A percentile compares a stretch with the other conserved stretches of the same genome.
phyloP scores from a whole-genome alignment of 2,113 vertebrate genomes.

The Siniperca chuatsi region DNA sequence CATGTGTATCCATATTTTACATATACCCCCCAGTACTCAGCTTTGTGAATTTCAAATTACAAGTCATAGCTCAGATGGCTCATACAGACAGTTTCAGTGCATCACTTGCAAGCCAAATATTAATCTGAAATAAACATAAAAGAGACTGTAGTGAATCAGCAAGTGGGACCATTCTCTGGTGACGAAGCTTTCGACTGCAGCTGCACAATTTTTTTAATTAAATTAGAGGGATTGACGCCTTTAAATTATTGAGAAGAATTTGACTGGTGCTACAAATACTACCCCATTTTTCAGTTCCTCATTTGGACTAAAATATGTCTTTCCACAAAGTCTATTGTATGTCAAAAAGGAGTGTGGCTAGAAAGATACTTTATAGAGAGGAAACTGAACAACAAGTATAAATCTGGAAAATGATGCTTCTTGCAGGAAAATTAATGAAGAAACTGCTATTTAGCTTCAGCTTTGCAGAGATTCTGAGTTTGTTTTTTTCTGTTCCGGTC shows the following conservation, averaged over 20 bases:
- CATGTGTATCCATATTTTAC: conserved; percentile 64
- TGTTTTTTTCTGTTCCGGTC: not conserved
- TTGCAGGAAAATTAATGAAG: not conserved
- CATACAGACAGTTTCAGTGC: conserved; percentile 40
- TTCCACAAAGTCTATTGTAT: not conserved
- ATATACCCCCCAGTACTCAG: conserved; percentile 34
- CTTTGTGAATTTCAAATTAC: conserved; percentile 72
- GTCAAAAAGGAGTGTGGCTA: not conserved
- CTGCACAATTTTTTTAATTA: not conserved
- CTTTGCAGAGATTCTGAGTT: not conserved
- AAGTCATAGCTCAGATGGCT: conserved; percentile 41
- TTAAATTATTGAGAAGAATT: conserved; percentile 10
- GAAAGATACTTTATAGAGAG: not conserved
- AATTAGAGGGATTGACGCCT: not conserved
- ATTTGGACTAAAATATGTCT: not conserved
- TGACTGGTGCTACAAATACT: not conserved
- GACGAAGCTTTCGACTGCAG: conserved; percentile 26
- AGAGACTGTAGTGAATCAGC: conserved; percentile 34
- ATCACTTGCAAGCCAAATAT: conserved; percentile 60
- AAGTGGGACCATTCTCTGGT: conserved; percentile 26
- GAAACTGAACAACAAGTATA: not conserved
- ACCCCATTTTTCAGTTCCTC: not conserved
- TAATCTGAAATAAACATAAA: conserved; percentile 69
- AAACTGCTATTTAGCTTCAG: not conserved
- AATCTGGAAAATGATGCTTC: conserved; percentile 1